phyloP scores from a whole-genome alignment of 2,797 vertebrate species.

The Corythornis leucogaster region DNA sequence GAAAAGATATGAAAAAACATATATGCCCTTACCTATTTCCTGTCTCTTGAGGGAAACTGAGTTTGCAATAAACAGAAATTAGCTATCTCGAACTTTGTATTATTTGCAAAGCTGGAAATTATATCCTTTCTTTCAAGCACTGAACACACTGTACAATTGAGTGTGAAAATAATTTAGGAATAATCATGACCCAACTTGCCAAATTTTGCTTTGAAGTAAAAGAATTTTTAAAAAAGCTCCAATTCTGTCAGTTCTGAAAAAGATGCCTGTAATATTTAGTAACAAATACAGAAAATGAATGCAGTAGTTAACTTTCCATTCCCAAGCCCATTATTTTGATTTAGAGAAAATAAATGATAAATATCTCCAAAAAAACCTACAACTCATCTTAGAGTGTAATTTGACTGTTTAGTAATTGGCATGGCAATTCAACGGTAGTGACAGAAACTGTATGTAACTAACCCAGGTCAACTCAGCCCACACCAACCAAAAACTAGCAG shows the following conservation, averaged over 20 bases:
- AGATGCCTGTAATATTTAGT: background rate
- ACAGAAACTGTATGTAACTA: background rate
- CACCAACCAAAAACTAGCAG: background rate
- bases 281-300: background rate
- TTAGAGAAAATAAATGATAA: background rate
- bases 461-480: background rate
- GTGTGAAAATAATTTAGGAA: constrained; percentile 23
- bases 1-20: background rate
- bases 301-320: background rate
- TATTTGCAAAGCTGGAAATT: background rate
- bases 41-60: background rate
- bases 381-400: background rate
- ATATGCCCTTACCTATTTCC: background rate
- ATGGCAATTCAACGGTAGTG: background rate
- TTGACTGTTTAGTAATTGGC: background rate
- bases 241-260: background rate
- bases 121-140: background rate
- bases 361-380: background rate
- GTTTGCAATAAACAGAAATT: background rate
- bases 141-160: background rate
- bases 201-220: background rate
- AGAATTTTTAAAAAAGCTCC: background rate
- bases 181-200: background rate
- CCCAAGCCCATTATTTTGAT: background rate
- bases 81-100: background rate